A percentile compares a stretch with the other conserved stretches of the same genome.
Conservation (phyloP, 2,888 invertebrate genomes). For the Mactromeris polynyma region DNA sequence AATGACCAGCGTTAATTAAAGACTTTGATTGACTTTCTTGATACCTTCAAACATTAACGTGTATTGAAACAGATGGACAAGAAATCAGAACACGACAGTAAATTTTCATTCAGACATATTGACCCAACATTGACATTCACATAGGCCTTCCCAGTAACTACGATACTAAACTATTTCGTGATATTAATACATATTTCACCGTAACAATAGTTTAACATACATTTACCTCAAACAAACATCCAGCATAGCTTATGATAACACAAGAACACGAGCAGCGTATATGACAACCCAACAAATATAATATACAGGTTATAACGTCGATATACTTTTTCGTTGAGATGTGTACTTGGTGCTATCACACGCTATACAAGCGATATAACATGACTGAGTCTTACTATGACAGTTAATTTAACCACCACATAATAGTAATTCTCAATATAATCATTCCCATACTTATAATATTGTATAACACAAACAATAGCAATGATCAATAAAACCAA, state of each 20-base stretch:
- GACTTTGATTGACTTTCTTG: neutral
- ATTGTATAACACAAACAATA: neutral
- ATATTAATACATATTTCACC: neutral
- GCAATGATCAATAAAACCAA: too few relatives aligned
- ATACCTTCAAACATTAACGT: neutral
- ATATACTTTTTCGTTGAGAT: conserved; percentile 1
- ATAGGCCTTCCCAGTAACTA: neutral
- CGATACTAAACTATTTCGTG: neutral
- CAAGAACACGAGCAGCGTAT: neutral
- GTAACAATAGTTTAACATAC: neutral
- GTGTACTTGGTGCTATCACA: neutral
- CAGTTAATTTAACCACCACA: neutral
- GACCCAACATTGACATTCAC: neutral
- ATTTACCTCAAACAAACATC: neutral
- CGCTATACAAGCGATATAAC: neutral
- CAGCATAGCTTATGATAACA: neutral
- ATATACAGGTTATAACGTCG: neutral
- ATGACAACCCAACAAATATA: neutral
- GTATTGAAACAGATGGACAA: neutral
- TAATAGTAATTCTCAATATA: neutral
- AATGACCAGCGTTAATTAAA: conserved; percentile 4
- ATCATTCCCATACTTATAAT: neutral
- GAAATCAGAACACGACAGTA: neutral
- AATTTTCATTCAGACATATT: neutral
- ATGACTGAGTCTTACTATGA: neutral